Percentiles rank a stretch among this genome's conserved stretches.
These are phyloP conservation scores for Ailuropoda melanoleuca DNA, from an alignment of 2,113 vertebrate genomes.

Conservation along the genomic window DNA sequence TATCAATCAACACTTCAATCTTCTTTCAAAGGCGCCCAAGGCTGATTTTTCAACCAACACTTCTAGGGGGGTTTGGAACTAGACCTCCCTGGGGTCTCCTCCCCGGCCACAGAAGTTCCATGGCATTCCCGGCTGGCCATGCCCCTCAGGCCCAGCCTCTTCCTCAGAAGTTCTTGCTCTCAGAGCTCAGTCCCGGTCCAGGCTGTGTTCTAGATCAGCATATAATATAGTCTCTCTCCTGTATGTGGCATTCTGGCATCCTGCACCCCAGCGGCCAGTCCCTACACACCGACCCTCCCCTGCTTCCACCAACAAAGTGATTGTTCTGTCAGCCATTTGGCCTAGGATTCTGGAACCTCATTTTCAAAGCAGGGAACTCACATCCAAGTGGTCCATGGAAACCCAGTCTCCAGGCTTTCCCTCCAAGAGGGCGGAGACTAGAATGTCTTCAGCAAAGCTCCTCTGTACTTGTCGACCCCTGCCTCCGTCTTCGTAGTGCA, in stretches of 20 bases:
- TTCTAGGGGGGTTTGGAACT: neutral
- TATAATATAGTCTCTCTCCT: neutral
- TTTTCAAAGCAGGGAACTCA: neutral
- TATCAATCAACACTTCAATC: no score
- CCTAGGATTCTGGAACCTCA: neutral
- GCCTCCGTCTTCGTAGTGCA: neutral
- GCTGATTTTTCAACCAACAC: neutral
- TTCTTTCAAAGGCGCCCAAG: neutral
- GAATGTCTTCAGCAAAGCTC: neutral
- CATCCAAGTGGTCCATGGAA: neutral
- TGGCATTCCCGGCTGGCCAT: neutral
- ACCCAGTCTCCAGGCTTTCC: neutral
- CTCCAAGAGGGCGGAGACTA: accelerated
- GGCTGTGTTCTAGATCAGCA: no score
- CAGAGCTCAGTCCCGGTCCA: neutral
- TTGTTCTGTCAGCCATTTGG: neutral
- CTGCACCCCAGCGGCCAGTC: neutral
- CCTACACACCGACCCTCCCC: neutral
- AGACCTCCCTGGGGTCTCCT: neutral
- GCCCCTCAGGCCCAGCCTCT: accelerated
- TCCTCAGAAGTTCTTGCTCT: neutral
- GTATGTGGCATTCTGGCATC: neutral
- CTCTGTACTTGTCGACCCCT: accelerated
- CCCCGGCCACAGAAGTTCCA: neutral
- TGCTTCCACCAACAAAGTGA: neutral